Evolutionary conservation across 2,113 vertebrate genomes (phyloP).

Genomic region (Nansenia antarctica): DNA sequence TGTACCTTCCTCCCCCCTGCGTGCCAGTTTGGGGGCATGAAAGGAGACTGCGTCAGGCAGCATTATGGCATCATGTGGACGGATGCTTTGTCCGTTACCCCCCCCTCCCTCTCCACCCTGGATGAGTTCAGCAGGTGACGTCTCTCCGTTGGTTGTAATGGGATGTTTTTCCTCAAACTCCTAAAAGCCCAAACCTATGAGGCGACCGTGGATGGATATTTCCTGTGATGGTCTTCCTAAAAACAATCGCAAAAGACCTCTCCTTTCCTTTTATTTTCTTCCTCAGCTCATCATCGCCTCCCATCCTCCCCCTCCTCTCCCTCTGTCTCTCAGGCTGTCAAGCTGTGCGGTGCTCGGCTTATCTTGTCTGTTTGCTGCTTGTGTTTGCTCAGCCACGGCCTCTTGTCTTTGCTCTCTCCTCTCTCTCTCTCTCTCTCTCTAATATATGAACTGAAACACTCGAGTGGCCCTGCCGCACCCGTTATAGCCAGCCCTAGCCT

Average conservation of each 20-base stretch:
- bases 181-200: too few species aligned
- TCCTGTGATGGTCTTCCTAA: constrained; percentile 1
- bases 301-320: constrained; percentile 11
- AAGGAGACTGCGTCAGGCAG: constrained; percentile 40
- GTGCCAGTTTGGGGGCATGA: constrained; percentile 51
- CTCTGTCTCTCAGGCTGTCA: constrained; percentile 15
- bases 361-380: constrained; percentile 57
- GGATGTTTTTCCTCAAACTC: neutral
- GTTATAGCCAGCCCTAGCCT: too few species aligned
- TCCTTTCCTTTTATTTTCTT: neutral
- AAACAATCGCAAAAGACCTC: constrained; percentile 1
- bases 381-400: constrained; percentile 53
- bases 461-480: constrained; percentile 45
- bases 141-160: neutral
- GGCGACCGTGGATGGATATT: neutral
- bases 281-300: neutral
- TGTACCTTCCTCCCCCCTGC: constrained; percentile 42
- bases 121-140: neutral
- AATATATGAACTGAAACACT: constrained; percentile 68
- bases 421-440: too few species aligned
- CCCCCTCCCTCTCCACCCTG: neutral
- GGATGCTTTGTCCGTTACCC: neutral
- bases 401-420: constrained; percentile 48
- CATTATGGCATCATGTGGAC: constrained; percentile 65
- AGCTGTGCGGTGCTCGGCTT: neutral